phyloP scores from a whole-genome alignment of 1,140 invertebrate species.

The Ostrea denselamellosa region DNA sequence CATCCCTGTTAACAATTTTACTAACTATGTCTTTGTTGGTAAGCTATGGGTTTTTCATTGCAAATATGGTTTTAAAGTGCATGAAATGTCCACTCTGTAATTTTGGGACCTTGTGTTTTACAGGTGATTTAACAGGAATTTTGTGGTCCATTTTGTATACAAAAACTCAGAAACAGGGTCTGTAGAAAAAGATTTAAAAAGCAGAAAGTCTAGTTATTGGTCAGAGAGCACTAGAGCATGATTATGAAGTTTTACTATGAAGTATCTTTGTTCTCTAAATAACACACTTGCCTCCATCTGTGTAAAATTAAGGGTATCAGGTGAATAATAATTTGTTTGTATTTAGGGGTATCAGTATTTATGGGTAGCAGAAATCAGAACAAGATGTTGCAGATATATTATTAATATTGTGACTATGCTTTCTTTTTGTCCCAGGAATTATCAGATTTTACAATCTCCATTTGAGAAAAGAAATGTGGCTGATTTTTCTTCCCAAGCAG shows the following conservation, averaged over 20 bases:
- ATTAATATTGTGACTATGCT: conserved; percentile 29
- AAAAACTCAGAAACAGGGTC: not conserved
- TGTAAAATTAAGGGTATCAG: conserved; percentile 32
- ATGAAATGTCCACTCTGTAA: conserved; percentile 8
- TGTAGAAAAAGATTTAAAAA: conserved; percentile 5
- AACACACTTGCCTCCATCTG: not conserved
- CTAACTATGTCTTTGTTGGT: not conserved
- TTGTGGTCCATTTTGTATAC: conserved; percentile 6
- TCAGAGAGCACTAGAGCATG: conserved; percentile 21
- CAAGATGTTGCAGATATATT: not conserved
- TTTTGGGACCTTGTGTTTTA: not conserved
- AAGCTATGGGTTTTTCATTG: not conserved
- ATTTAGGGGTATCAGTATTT: conserved; percentile 32
- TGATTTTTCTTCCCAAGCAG: conserved; percentile 1
- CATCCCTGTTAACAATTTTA: not conserved
- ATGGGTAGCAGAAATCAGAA: not conserved
- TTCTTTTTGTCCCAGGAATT: conserved; percentile 8
- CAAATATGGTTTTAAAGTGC: not conserved
- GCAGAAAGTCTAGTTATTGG: not conserved
- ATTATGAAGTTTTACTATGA: conserved; percentile 16
- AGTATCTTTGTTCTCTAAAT: conserved; percentile 18
- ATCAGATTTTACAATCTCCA: not conserved
- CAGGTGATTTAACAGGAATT: conserved; percentile 21
- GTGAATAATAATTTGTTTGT: conserved; percentile 34
- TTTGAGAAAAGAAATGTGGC: not conserved